These are phyloP conservation scores for Drosophila erecta DNA, from an alignment of 1,140 invertebrate genomes.

Conservation along the genomic window DNA sequence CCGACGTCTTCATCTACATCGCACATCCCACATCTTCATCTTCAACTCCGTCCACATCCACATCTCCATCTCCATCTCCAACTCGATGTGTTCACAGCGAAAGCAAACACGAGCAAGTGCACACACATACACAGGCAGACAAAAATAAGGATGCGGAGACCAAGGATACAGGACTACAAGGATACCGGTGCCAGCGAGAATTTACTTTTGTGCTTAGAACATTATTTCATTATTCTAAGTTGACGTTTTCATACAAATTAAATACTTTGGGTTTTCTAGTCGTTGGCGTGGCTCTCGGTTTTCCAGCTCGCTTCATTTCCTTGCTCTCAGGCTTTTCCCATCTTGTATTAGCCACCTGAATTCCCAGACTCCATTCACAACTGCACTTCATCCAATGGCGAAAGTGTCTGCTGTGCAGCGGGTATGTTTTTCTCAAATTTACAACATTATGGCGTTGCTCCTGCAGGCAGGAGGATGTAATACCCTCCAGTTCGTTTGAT, in stretches of 20 bases:
- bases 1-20: constrained; percentile 5
- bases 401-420: constrained; percentile 1
- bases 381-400: not conserved
- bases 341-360: constrained; percentile 20
- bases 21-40: not conserved
- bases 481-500: not conserved
- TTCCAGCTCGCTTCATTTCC: constrained; percentile 3
- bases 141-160: constrained; percentile 10
- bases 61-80: not conserved
- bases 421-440: constrained; percentile 10
- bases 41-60: not conserved
- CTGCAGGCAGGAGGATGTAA: not conserved
- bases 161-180: constrained; percentile 17
- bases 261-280: constrained; percentile 48
- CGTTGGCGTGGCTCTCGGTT: not conserved
- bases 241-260: constrained; percentile 77
- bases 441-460: constrained; percentile 4
- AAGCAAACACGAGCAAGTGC: constrained; percentile 52
- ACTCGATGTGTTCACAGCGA: constrained; percentile 12
- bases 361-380: not conserved
- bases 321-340: not conserved
- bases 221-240: constrained; percentile 70
- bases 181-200: constrained; percentile 35
- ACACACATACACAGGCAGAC: constrained; percentile 11
- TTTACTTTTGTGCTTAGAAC: constrained; percentile 43